These are phyloP conservation scores for Labeo rohita DNA, from an alignment of 2,113 vertebrate genomes.

Conservation along the genomic window DNA sequence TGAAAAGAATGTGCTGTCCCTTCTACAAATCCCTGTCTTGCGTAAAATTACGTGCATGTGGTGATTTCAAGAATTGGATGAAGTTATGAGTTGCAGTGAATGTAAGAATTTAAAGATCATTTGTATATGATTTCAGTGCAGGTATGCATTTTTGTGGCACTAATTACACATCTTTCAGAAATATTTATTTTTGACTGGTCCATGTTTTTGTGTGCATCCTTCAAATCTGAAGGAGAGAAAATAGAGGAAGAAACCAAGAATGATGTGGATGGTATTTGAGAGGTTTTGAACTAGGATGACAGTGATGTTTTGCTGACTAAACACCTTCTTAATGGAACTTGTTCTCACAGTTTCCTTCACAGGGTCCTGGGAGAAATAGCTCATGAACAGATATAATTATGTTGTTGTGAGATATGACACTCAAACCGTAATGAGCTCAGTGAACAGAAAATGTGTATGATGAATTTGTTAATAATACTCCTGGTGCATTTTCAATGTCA, in stretches of 20 bases:
- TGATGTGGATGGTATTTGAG: slow-evolving; percentile 16
- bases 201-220: not conserved
- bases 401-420: slow-evolving; percentile 69
- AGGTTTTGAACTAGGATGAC: slow-evolving; percentile 6
- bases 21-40: not conserved
- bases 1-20: not conserved
- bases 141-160: not conserved
- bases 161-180: not conserved
- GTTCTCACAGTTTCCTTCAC: slow-evolving; percentile 69
- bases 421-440: slow-evolving; percentile 67
- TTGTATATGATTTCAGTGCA: not conserved
- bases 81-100: not conserved
- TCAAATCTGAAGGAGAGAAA: not conserved
- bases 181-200: not conserved
- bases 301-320: slow-evolving; percentile 71
- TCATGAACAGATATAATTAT: slow-evolving; percentile 77
- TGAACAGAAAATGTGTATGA: slow-evolving; percentile 40
- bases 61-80: not conserved
- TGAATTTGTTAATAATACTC: slow-evolving; percentile 31
- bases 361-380: slow-evolving; percentile 69
- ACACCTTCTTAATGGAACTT: slow-evolving; percentile 74
- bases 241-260: not conserved
- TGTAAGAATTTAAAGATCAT: not conserved
- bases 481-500: slow-evolving; percentile 4
- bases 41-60: not conserved